Conservation (phyloP, 2,797 vertebrate genomes). For the Tauraco hartlaubi region DNA sequence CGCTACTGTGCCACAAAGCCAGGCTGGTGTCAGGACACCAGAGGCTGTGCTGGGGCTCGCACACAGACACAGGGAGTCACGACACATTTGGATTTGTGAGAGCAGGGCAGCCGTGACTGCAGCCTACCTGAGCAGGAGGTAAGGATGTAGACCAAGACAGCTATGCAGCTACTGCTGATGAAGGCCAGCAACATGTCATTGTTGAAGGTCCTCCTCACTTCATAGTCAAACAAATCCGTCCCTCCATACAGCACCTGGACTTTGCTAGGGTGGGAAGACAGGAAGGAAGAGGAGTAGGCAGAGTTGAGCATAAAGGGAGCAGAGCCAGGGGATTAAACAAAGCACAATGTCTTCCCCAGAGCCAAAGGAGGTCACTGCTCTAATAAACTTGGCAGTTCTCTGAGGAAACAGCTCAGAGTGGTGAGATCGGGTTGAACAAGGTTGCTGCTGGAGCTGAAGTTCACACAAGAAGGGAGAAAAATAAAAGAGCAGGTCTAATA, state of each 20-base stretch:
- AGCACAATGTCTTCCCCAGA: not conserved
- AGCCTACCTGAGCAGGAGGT: conserved; percentile 94
- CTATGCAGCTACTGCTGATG: conserved; percentile 94
- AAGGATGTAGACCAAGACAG: conserved; percentile 92
- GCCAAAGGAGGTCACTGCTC: not conserved
- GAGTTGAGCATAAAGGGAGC: not conserved
- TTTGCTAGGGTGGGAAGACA: conserved; percentile 81
- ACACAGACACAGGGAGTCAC: not conserved
- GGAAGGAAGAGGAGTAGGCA: not conserved
- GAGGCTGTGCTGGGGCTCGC: not conserved
- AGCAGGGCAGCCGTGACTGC: not conserved
- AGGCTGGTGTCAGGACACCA: not conserved
- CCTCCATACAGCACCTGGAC: conserved; percentile 97
- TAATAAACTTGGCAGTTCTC: not conserved
- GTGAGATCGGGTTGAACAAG: not conserved
- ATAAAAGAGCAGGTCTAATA: not conserved
- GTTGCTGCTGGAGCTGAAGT: not conserved
- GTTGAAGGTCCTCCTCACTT: conserved; percentile 96
- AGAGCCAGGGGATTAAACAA: not conserved
- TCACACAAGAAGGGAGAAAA: not conserved
- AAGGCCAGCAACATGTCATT: conserved; percentile 96
- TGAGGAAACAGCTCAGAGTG: not conserved
- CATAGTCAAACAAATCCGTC: conserved; percentile 96
- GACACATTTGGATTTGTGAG: not conserved
- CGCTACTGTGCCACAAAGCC: not conserved